Base-by-base conservation (phyloP, 2,113 vertebrate genomes). In the Anser cygnoides region DNA sequence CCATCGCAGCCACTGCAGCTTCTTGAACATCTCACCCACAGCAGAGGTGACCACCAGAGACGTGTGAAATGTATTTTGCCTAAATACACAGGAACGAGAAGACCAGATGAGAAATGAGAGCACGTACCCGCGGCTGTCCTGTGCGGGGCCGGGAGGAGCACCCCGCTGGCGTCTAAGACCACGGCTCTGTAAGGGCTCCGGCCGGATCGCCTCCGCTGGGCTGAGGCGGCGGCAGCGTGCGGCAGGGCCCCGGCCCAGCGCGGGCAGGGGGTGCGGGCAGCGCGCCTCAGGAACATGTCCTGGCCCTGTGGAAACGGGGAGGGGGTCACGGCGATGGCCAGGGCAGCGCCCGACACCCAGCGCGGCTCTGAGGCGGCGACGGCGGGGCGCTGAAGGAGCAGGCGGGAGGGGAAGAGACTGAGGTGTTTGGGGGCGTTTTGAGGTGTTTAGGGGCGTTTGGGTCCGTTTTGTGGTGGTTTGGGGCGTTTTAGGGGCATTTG, bases 141-240 rank as follows among this genome's bases (percentile, higher is more conserved):
- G 88, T 73, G 87, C 7, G 98, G 98, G 49, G 98, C 97, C 1
- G 98, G 98, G 43, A 98, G 90, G 50, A 99, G 97, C 59, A 98
- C 97, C 9, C 98, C 97, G 0, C 97, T 95, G 81, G 97, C 97
- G n/a, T 98, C 98, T 50, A 98, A 98, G 68, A 98, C 96, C 80
- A 99, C 98, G 0, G 98, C 98, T 94, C 62, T 96, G 28, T 98
- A 98, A 5, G 11, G 46, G 59, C 90, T 9, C 5, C 92, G 28
- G 17, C 77, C 19, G 8, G 80, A 89, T 5, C 5, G 63, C 8
- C 37, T 74, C 93, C 68, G 49, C 26, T 4, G 43, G 23, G 33
- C 13, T 33, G 66, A 13, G 12, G 39, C 35, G 66, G 13, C 44
- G 26, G 55, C 57, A 23, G 67, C 29, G 54, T 29, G 13, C 50